Percentiles rank a stretch among this genome's conserved stretches.
Conservation (phyloP, 2,113 vertebrate species). For the Paradoxurus hermaphroditus region DNA sequence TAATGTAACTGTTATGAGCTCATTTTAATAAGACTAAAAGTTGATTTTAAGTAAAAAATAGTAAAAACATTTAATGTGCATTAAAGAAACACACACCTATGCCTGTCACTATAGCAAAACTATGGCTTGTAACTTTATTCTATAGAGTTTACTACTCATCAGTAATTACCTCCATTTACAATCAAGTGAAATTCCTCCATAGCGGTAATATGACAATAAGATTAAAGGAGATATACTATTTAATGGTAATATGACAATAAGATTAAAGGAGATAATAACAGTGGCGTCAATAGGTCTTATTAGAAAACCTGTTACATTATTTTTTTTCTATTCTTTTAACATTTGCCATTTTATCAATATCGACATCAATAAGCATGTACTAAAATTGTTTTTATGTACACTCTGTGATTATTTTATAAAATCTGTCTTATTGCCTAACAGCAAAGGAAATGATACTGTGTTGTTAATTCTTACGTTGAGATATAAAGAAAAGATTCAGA, state of each 20-base stretch:
- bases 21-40: constrained; percentile 73
- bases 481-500: constrained; percentile 41
- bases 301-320: not conserved
- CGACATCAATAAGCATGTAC: not conserved
- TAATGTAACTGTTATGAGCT: constrained; percentile 69
- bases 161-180: constrained; percentile 13
- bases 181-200: not conserved
- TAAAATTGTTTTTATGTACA: not conserved
- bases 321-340: not conserved
- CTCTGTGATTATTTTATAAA: not conserved
- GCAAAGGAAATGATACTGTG: not conserved
- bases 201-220: not conserved
- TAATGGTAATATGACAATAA: not conserved
- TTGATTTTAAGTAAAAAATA: constrained; percentile 75
- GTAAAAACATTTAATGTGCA: constrained; percentile 26
- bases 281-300: not conserved
- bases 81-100: not conserved
- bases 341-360: not conserved
- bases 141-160: not conserved
- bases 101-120: not conserved
- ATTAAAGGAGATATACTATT: not conserved
- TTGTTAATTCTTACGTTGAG: not conserved
- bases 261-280: constrained; percentile 7
- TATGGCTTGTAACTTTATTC: not conserved
- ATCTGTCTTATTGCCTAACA: not conserved